Base-by-base conservation (phyloP, 2,888 invertebrate genomes). In the Bellardia pandia region DNA sequence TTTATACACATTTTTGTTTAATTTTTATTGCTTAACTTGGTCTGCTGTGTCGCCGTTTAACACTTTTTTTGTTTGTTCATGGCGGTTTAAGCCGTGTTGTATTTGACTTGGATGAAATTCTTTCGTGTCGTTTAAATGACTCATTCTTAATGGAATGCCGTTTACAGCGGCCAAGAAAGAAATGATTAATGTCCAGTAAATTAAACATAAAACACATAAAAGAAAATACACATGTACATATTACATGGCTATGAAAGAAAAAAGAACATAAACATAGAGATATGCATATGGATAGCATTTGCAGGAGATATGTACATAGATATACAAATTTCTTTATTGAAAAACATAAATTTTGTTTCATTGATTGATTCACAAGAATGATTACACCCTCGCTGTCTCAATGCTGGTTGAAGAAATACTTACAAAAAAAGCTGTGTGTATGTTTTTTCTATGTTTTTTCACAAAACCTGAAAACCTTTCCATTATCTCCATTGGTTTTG, bases 71-170 rank as follows among this genome's bases (percentile, higher is more conserved):
- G 71, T 72, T 58, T 69, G 23, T 58, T 72, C 42, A 79, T 81
- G 74, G 23, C 58, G 81, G 77, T 74, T 84, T 74, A 77, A 74
- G 84, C 60, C 56, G 81, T 68, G 82, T 71, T 71, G 30, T 71
- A 42, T 72, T 83, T 78, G 30, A 53, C 58, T 76, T 77, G 51
- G 40, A 23, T 33, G 66, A 69, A 81, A 87, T 87, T 81, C 60
- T 81, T 77, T 69, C 75, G 51, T 60, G 83, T 64, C 37, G 37
- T 53, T 69, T 23, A 78, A 77, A 87, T 87, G 86, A 85, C 42
- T 87, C 86, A 87, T 85, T 80, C 62, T 53, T 81, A 81, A 83
- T 85, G 86, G 84, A 87, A 87, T 87, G 84, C 69, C 74, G 77
- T 77, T 85, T 76, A 23, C 37, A 45, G 48, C 69, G 66, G 56